phyloP scores from a whole-genome alignment of 1,140 invertebrate species.

The Heterodera schachtii region DNA sequence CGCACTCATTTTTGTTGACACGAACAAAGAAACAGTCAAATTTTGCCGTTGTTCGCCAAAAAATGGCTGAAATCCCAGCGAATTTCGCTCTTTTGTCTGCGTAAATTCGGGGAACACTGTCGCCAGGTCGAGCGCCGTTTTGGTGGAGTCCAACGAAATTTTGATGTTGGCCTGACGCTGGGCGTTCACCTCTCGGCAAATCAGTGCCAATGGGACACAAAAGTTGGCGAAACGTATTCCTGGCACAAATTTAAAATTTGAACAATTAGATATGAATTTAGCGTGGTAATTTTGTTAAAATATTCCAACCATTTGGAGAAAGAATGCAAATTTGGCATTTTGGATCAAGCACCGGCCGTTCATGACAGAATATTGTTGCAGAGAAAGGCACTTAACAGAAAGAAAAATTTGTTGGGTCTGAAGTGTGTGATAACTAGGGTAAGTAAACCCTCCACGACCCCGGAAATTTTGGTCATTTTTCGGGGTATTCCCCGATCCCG shows the following conservation, averaged over 20 bases:
- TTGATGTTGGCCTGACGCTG: constrained; percentile 43
- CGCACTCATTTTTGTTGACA: constrained; percentile 47
- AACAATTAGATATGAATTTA: too few species aligned
- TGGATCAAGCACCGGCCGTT: constrained; percentile 34
- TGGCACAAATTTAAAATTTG: constrained; percentile 18
- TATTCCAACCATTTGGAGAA: constrained; percentile 15
- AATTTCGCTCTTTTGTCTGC: constrained; percentile 34
- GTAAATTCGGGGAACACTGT: constrained; percentile 44
- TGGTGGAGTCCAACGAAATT: constrained; percentile 42
- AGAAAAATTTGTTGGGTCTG: not conserved
- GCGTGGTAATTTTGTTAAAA: too few species aligned
- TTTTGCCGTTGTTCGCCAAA: constrained; percentile 10
- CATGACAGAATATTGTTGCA: constrained; percentile 43
- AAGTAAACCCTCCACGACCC: too few species aligned
- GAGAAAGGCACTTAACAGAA: constrained; percentile 23
- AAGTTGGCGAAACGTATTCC: constrained; percentile 25
- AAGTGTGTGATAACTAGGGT: too few species aligned
- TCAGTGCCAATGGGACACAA: constrained; percentile 35
- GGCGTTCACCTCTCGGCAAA: constrained; percentile 36
- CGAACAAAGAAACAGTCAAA: constrained; percentile 43
- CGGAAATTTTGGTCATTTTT: too few species aligned
- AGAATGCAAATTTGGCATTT: constrained; percentile 35
- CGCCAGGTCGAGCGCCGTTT: constrained; percentile 28
- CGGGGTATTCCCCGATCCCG: too few species aligned
- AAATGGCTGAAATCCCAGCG: constrained; percentile 52